These are phyloP conservation scores for Tapera naevia DNA, from an alignment of 2,797 vertebrate species.

Conservation along the genomic window DNA sequence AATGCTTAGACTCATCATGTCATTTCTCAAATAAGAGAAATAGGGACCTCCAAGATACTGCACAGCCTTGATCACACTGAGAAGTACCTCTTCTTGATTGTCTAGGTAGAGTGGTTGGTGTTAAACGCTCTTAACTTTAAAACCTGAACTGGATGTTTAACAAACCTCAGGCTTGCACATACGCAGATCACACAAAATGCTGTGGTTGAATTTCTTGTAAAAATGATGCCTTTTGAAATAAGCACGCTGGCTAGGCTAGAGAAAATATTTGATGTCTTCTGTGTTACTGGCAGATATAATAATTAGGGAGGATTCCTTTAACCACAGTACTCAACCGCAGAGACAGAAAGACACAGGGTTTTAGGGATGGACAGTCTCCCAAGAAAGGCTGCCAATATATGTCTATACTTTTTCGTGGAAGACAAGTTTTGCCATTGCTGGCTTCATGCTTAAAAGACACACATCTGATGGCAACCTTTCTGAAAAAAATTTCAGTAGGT, in stretches of 20 bases:
- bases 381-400: not conserved
- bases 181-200: not conserved
- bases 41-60: not conserved
- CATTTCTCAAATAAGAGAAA: not conserved
- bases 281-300: not conserved
- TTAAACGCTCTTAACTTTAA: not conserved
- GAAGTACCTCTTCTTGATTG: not conserved
- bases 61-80: not conserved
- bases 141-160: not conserved
- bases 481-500: not conserved
- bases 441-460: not conserved
- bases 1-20: not conserved
- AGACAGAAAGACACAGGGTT: not conserved
- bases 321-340: not conserved
- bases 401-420: not conserved
- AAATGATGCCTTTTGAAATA: not conserved
- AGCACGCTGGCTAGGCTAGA: not conserved
- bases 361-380: not conserved
- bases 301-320: not conserved
- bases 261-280: not conserved
- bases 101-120: not conserved
- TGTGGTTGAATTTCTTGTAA: not conserved
- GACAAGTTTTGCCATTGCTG: not conserved
- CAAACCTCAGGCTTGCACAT: not conserved
- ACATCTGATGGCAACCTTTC: not conserved